A percentile compares a stretch with the other conserved stretches of the same genome.
phyloP scores from a whole-genome alignment of 1,140 invertebrate species.

The Tetramorium simillimum region DNA sequence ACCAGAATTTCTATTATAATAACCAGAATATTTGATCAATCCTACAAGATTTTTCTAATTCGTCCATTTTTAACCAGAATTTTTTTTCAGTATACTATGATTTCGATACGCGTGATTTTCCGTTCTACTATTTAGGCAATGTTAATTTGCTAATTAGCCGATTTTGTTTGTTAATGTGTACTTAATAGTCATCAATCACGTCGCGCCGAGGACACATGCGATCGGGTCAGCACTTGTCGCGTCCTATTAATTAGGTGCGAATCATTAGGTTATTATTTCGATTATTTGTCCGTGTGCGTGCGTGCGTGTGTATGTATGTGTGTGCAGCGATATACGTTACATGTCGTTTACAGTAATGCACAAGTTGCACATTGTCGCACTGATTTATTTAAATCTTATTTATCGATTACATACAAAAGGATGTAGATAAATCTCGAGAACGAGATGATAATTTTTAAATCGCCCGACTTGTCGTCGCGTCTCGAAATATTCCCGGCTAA shows the following conservation, averaged over 20 bases:
- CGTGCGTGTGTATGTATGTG: too few relatives aligned
- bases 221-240: neutral
- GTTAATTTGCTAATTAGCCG: neutral
- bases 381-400: neutral
- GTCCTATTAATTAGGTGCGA: slow-evolving; percentile 25
- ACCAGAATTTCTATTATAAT: too few relatives aligned
- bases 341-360: neutral
- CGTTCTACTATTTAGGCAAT: neutral
- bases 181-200: slow-evolving; percentile 12
- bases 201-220: neutral
- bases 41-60: too few relatives aligned
- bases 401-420: neutral
- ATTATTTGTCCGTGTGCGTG: neutral
- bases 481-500: neutral
- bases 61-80: too few relatives aligned
- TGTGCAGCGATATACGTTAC: neutral
- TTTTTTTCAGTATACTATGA: too few relatives aligned
- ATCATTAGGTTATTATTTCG: neutral
- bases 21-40: too few relatives aligned
- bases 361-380: neutral
- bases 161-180: neutral
- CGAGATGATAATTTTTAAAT: too few relatives aligned
- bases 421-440: neutral
- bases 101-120: slow-evolving; percentile 1
- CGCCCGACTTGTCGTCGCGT: neutral